Conservation (phyloP, 2,797 vertebrate genomes). For the Liparis tanakae region DNA sequence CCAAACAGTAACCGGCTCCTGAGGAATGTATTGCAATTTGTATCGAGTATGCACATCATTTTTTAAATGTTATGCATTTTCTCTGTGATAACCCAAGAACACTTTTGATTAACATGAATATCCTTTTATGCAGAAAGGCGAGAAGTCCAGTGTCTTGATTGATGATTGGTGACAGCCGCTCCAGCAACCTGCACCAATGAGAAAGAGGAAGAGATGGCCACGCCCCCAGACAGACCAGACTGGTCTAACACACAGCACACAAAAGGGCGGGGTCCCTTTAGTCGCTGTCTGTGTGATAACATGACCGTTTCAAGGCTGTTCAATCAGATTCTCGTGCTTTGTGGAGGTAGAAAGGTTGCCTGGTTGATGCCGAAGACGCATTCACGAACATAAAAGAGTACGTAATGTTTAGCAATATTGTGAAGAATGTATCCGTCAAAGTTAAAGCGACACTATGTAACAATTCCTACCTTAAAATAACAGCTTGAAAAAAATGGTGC, state of each 20-base stretch:
- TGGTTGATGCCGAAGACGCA: neutral
- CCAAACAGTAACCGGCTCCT: neutral
- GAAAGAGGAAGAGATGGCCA: too few relatives aligned
- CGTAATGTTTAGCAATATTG: neutral
- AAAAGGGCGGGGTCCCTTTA: too few relatives aligned
- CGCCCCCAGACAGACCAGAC: too few relatives aligned
- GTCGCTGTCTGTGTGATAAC: too few relatives aligned
- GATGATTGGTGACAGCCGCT: too few relatives aligned
- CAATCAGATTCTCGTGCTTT: neutral
- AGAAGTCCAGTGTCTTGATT: too few relatives aligned
- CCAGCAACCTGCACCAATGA: too few relatives aligned
- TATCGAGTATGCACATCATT: neutral
- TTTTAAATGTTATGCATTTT: neutral
- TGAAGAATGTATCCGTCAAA: conserved; percentile 4
- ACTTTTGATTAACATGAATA: neutral
- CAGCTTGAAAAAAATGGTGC: too few relatives aligned
- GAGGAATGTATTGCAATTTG: conserved; percentile 3
- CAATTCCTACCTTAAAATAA: too few relatives aligned
- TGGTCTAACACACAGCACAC: too few relatives aligned
- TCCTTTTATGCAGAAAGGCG: neutral
- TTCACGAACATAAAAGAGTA: neutral
- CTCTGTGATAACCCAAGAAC: neutral
- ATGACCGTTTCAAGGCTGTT: conserved; percentile 6
- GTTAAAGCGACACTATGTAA: too few relatives aligned
- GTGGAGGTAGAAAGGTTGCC: neutral